A percentile compares a stretch with the other conserved stretches of the same genome.
These are phyloP conservation scores for Strix uralensis DNA, from an alignment of 2,113 vertebrate species.

Conservation along the genomic window DNA sequence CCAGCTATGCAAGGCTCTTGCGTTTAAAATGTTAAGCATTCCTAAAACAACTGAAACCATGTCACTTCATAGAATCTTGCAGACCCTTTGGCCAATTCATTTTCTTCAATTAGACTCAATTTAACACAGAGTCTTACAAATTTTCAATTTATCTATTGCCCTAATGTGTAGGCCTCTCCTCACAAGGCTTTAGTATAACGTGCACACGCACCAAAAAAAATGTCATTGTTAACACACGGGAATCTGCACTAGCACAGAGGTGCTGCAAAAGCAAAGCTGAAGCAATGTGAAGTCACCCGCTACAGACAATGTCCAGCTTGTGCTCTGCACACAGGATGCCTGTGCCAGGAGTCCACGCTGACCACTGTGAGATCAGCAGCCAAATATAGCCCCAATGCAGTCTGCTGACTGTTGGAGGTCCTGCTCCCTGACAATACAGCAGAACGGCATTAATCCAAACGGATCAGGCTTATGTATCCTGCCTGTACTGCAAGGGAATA, in stretches of 20 bases:
- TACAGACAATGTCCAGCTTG: neutral
- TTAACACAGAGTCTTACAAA: neutral
- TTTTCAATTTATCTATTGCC: neutral
- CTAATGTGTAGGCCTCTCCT: neutral
- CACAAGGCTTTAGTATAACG: neutral
- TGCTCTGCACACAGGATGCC: neutral
- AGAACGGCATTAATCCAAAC: neutral
- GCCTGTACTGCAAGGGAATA: neutral
- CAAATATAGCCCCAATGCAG: neutral
- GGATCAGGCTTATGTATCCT: neutral
- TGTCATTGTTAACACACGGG: neutral
- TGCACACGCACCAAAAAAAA: fast-evolving
- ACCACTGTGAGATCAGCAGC: neutral
- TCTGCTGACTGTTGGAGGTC: neutral
- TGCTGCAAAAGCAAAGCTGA: neutral
- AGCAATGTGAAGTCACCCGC: neutral
- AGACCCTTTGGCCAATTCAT: neutral
- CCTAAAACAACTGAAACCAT: neutral
- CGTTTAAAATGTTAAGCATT: neutral
- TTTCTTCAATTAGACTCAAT: neutral
- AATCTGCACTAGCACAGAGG: neutral
- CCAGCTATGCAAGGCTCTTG: neutral
- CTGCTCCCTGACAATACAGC: neutral
- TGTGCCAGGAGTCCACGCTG: neutral
- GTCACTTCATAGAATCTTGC: neutral